Conservation (phyloP, 1,140 invertebrate species). For the Drosophila burlai region DNA sequence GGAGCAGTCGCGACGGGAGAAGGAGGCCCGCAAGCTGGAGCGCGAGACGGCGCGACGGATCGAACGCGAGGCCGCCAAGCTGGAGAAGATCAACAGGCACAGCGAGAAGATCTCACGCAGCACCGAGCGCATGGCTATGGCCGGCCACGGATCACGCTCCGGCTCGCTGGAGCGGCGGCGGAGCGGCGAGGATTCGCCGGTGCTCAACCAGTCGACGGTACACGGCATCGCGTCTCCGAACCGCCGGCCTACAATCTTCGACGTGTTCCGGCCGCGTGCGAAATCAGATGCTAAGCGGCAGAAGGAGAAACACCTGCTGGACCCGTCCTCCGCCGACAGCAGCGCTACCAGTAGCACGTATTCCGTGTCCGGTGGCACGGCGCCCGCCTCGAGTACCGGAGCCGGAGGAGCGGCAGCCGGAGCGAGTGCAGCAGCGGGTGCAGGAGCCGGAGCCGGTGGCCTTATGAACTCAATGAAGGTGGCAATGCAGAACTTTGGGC, state of each 20-base stretch:
- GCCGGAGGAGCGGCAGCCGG: conserved; percentile 50
- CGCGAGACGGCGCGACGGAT: conserved; percentile 76
- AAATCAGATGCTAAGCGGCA: conserved; percentile 91
- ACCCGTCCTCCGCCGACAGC: conserved; percentile 79
- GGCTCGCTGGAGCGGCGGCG: conserved; percentile 86
- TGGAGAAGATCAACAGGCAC: conserved; percentile 84
- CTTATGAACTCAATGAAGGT: conserved; percentile 93
- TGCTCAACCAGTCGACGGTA: conserved; percentile 86
- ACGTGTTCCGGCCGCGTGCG: conserved; percentile 92
- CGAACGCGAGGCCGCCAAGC: conserved; percentile 80
- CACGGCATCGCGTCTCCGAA: conserved; percentile 88
- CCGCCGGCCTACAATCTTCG: conserved; percentile 91
- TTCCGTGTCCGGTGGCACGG: conserved; percentile 65
- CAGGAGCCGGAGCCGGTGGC: conserved; percentile 74
- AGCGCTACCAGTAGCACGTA: conserved; percentile 84
- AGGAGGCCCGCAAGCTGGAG: conserved; percentile 81
- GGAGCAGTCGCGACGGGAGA: conserved; percentile 77
- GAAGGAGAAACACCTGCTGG: conserved; percentile 86
- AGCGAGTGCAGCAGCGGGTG: conserved; percentile 72
- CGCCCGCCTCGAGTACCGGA: conserved; percentile 51
- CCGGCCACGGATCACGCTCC: conserved; percentile 65
- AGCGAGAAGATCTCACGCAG: conserved; percentile 84
- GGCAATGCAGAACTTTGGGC: conserved; percentile 89
- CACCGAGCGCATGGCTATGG: conserved; percentile 77
- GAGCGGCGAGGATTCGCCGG: conserved; percentile 86